Evolutionary conservation across 2,797 vertebrate species (phyloP).

Genomic region (Malurus leucopterus): DNA sequence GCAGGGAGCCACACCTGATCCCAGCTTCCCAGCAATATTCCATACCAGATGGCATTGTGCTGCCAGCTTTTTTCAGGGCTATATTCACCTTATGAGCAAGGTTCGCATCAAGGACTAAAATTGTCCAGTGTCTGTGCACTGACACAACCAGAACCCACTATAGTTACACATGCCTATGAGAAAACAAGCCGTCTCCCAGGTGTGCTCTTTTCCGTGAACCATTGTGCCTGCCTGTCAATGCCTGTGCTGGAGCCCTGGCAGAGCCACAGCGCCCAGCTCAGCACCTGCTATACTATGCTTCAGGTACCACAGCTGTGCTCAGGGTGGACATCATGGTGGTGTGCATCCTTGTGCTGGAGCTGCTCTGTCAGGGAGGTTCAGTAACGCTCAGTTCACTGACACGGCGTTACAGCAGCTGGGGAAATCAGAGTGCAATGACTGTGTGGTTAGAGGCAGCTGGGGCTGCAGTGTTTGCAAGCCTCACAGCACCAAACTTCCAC

Average conservation of each 20-base stretch:
- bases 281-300: neutral
- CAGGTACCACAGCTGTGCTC: accelerated
- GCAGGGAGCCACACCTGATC: neutral
- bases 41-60: neutral
- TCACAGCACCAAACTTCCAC: accelerated
- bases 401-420: neutral
- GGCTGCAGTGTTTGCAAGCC: neutral
- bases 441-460: neutral
- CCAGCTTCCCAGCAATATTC: accelerated
- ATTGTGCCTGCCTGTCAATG: accelerated
- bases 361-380: accelerated
- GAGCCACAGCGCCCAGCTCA: accelerated
- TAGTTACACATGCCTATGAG: accelerated
- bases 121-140: accelerated
- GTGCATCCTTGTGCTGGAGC: neutral
- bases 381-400: no score
- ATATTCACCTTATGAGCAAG: accelerated
- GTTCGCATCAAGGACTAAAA: neutral
- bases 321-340: accelerated
- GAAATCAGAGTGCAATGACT: accelerated
- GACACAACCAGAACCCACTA: accelerated
- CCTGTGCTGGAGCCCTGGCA: neutral
- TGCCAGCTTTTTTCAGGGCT: neutral
- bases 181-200: neutral
- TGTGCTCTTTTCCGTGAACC: accelerated